Evolutionary conservation across 2,797 vertebrate species (phyloP).

Genomic region (Myiotriccus ornatus): DNA sequence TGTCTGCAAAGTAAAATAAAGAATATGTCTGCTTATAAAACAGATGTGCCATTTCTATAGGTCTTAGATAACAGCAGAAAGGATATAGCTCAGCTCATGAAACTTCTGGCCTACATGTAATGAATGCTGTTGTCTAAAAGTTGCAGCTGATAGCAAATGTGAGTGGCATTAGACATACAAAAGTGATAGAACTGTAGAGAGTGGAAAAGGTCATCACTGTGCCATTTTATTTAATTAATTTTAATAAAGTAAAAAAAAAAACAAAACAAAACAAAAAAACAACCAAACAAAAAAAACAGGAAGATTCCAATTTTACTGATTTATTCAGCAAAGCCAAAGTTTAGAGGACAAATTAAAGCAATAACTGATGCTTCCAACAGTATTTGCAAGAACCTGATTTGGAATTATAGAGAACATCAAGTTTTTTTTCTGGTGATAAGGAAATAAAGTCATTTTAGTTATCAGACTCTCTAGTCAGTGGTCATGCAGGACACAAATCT

Average conservation of each 20-base stretch:
- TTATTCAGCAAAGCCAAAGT: not conserved
- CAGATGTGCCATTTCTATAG: not conserved
- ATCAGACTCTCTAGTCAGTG: not conserved
- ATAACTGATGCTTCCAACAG: not conserved
- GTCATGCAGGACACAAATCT: not conserved
- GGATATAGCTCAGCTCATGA: not conserved
- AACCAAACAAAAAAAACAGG: not conserved
- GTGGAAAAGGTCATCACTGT: not conserved
- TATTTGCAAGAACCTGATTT: not conserved
- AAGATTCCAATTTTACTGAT: not conserved
- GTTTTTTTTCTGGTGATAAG: not conserved
- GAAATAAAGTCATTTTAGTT: not conserved
- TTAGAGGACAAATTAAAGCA: not conserved
- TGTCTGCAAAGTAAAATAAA: not conserved
- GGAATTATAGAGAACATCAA: not conserved
- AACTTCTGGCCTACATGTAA: not conserved
- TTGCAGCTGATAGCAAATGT: not conserved
- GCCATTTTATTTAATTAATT: conserved; percentile 10
- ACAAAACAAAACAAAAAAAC: not conserved
- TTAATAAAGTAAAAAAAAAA: conserved; percentile 13
- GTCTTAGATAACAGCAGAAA: not conserved
- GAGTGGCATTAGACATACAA: not conserved
- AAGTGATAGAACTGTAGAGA: not conserved
- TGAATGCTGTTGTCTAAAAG: not conserved
- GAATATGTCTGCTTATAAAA: not conserved